Percentiles rank a stretch among this genome's conserved stretches.
Evolutionary conservation across 2,888 invertebrate species (phyloP).

Genomic region (Parasteatoda lunata): DNA sequence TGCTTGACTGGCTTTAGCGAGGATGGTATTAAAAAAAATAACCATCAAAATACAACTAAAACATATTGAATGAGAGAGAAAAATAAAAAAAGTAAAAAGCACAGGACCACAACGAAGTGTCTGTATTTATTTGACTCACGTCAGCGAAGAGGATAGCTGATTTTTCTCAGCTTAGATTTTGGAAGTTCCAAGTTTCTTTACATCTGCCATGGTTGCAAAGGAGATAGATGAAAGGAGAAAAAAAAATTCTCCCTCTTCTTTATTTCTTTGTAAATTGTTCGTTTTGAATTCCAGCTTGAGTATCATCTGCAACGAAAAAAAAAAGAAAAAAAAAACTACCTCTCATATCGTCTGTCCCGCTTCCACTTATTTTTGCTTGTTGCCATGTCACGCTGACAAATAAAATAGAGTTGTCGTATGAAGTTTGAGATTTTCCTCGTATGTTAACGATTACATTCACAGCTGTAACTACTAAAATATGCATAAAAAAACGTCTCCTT

Average conservation of each 20-base stretch:
- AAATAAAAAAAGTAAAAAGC: conserved; percentile 27
- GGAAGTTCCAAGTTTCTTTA: background rate
- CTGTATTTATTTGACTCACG: conserved; percentile 57
- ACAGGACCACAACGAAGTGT: conserved; percentile 50
- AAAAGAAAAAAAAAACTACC: background rate
- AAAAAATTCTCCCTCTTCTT: too few species aligned
- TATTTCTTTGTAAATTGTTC: too few species aligned
- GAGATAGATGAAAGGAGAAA: too few species aligned
- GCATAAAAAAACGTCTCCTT: too few species aligned
- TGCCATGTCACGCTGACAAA: background rate
- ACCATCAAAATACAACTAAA: conserved; percentile 10
- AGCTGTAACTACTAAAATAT: too few species aligned
- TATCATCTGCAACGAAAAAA: background rate
- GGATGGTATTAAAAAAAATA: conserved; percentile 40
- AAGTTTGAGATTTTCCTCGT: too few species aligned
- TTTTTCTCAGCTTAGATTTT: conserved; percentile 43
- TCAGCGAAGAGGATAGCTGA: conserved; percentile 24
- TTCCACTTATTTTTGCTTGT: background rate
- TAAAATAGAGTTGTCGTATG: background rate
- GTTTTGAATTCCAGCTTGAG: too few species aligned
- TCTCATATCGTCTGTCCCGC: background rate
- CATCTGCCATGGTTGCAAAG: background rate
- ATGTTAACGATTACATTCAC: too few species aligned
- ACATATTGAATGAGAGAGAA: conserved; percentile 14
- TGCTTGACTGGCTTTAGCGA: conserved; percentile 59